These are phyloP conservation scores for Ypsolopha scabrella DNA, from an alignment of 2,888 invertebrate species.

Conservation along the genomic window DNA sequence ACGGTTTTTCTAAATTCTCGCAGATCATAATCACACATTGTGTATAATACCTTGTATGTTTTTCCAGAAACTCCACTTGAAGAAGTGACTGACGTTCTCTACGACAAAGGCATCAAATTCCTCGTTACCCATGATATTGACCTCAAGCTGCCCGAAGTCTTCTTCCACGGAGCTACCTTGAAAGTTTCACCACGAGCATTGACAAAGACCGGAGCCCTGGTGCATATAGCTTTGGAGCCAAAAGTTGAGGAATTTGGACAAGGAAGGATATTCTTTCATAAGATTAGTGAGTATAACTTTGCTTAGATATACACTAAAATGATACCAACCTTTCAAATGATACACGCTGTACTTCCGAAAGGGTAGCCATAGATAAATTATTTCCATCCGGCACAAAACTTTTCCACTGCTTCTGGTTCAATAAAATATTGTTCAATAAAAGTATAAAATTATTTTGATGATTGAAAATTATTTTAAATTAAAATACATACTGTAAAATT, in stretches of 20 bases:
- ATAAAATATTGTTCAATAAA: too few species aligned
- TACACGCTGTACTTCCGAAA: too few species aligned
- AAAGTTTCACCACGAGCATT: slow-evolving; percentile 80
- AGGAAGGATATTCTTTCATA: slow-evolving; percentile 76
- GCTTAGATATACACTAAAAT: not conserved
- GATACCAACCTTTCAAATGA: too few species aligned
- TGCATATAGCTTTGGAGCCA: slow-evolving; percentile 79
- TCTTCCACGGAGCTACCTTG: slow-evolving; percentile 80
- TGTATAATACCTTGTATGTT: too few species aligned
- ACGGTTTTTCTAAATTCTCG: too few species aligned
- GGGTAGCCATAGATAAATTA: too few species aligned
- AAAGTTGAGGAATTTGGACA: slow-evolving; percentile 50
- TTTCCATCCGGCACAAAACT: too few species aligned
- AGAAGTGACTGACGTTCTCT: slow-evolving; percentile 79
- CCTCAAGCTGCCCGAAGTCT: slow-evolving; percentile 76
- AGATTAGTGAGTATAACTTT: slow-evolving; percentile 72
- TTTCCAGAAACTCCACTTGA: slow-evolving; percentile 74
- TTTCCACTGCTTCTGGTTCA: too few species aligned
- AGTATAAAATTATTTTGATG: too few species aligned
- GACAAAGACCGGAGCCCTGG: slow-evolving; percentile 79
- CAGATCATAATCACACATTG: too few species aligned
- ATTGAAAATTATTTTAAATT: too few species aligned
- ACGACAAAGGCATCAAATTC: slow-evolving; percentile 78
- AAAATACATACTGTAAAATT: too few species aligned
- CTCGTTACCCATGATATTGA: slow-evolving; percentile 83